Evolutionary conservation across 1,140 invertebrate species (phyloP), one percentile per base, ranked within the genome.

Genomic region (Fopius arisanus): DNA sequence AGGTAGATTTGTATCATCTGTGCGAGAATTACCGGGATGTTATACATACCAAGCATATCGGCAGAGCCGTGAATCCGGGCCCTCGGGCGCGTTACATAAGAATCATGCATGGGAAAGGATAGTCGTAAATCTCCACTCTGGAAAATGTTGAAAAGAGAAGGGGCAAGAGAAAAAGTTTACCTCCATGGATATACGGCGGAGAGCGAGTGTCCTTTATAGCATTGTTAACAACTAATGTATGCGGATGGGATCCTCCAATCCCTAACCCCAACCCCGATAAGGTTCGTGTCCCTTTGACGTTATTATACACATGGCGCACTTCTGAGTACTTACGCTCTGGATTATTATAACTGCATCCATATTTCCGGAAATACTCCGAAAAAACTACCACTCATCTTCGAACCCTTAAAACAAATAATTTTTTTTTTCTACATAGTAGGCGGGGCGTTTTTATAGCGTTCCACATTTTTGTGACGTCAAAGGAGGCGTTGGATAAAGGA

Each of bases 161-260:
- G 40, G 66, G 21, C 40, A 23, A 37, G 21, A 21, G 33, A 33
- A 41, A 54, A 65, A 66, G 54, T 69, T 33, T 62, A 69, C 51
- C 51, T 51, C 37, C 19, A 28, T 26, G 31, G 72, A 31, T 54
- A 37, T 37, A 23, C 54, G 54, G 80, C n/a, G 80, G 72, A 76
- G 62, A 79, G 81, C 85, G 82, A 86, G 86, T 88, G 86, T 87
- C 84, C 84, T 88, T 88, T 88, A 88, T 88, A 83, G 86, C 86
- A 88, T 86, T 88, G 86, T 88, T 87, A 88, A 88, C 86, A 87
- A 88, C 86, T 88, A 87, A 88, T 88, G 86, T 88, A 88, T 88
- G 83, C 86, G 79, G 80, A 77, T 67, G 71, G 73, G 79, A 70
- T 73, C 75, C 79, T 75, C 77, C 73, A 78, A 78, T 75, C 83